Evolutionary conservation across 1,140 invertebrate genomes (phyloP), one percentile per base, ranked within the genome.

Genomic region (Euborellia annulipes): DNA sequence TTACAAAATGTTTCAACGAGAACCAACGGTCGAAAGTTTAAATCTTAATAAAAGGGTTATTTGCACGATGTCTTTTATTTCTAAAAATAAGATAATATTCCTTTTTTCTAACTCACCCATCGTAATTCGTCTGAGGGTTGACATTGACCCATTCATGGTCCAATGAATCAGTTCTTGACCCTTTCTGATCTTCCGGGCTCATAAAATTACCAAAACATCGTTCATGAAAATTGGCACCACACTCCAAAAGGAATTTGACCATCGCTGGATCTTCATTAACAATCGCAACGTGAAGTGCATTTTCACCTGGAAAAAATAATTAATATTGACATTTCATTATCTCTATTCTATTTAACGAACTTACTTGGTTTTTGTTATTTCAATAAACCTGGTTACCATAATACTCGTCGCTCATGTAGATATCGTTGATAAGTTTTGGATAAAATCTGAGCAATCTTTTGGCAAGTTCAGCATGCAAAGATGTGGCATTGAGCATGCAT

Each of bases 191-290:
- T 64, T 98, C 92, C 0, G 93, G 87, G 46, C 82, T 85, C 83
- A 98, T 97, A 56, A 98, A 98, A 54, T 86, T 91, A 0, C 94
- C 94, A 52, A 81, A 85, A 55, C 88, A 93, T 19, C 92, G 65
- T 61, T 93, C 86, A 54, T 94, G 79, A 30, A 87, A 80, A 60
- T 97, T 79, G 0, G 86, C 88, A 3, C 90, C 89, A 44, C 85
- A 79, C 56, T 96, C 88, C 23, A 98, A 62, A 4, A 98, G 67
- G 62, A 85, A 96, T 64, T 95, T 96, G 1, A 96, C 91, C 88
- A 97, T 92, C 0, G 85, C 78, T 1, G 92, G 90, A 62, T 98
- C 94, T 60, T 98, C 94, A 62, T 98, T 98, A 0, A 96, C 92
- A 53, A 98, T 96, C 0, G 93, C 90, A 61, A 98, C 92, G 55